These are phyloP conservation scores for Linnaemya tessellans DNA, from an alignment of 2,888 invertebrate genomes.

Conservation along the genomic window DNA sequence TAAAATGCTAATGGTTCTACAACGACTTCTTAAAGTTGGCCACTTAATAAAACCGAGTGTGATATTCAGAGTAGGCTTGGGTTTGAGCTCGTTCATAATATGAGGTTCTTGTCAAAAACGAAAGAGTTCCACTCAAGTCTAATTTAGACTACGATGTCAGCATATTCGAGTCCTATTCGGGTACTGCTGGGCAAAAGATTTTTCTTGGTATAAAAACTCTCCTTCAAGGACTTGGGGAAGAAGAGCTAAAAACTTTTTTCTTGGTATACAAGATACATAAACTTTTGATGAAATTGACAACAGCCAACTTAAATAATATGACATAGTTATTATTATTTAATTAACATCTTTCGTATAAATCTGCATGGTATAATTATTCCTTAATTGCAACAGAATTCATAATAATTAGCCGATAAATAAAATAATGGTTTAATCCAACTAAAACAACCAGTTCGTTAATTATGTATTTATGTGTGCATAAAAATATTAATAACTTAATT, in stretches of 20 bases:
- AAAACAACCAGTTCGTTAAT: constrained; percentile 30
- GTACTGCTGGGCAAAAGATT: neutral
- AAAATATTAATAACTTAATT: constrained; percentile 6
- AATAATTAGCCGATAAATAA: constrained; percentile 11
- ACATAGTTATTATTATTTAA: constrained; percentile 3
- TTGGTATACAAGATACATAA: neutral
- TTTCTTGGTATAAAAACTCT: neutral
- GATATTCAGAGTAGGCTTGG: too few relatives aligned
- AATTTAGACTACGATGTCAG: too few relatives aligned
- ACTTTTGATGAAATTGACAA: neutral
- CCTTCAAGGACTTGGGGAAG: too few relatives aligned
- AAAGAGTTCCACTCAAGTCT: too few relatives aligned
- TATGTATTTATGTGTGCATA: neutral
- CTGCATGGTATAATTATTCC: neutral
- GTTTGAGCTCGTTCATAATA: too few relatives aligned
- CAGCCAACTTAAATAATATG: neutral
- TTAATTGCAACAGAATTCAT: neutral
- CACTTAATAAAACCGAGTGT: too few relatives aligned
- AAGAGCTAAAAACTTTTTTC: too few relatives aligned
- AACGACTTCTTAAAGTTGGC: too few relatives aligned
- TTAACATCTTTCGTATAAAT: neutral
- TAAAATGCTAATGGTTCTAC: too few relatives aligned
- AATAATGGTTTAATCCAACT: constrained; percentile 41
- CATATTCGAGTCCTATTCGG: too few relatives aligned
- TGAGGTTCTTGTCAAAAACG: too few relatives aligned